Evolutionary conservation across 2,113 vertebrate species (phyloP).

Genomic region (Alligator mississippiensis): DNA sequence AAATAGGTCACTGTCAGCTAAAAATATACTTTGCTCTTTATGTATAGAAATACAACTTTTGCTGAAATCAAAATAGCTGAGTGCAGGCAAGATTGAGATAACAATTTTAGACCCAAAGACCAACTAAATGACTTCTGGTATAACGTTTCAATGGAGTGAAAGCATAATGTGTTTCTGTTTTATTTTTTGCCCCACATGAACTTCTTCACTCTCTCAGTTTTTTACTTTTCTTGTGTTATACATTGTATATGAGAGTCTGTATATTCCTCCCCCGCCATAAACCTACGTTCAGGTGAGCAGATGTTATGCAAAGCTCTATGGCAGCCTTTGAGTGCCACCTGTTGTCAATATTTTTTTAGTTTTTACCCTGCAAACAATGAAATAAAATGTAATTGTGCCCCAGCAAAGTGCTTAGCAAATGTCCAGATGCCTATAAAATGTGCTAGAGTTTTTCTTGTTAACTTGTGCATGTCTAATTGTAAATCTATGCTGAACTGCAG

Average conservation of each 20-base stretch:
- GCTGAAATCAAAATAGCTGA: too few species aligned
- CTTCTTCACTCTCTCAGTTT: neutral
- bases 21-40: neutral
- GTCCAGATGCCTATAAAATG: neutral
- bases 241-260: neutral
- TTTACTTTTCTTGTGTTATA: too few species aligned
- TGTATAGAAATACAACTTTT: neutral
- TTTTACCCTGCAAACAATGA: neutral
- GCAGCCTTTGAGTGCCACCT: neutral
- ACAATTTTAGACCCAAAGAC: too few species aligned
- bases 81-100: too few species aligned
- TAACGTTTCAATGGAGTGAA: too few species aligned
- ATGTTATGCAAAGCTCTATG: neutral
- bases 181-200: neutral
- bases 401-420: neutral
- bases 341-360: neutral
- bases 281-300: neutral
- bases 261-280: neutral
- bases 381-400: neutral
- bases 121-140: too few species aligned
- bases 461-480: neutral
- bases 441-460: neutral
- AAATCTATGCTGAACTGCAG: constrained; percentile 14
- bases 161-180: neutral
- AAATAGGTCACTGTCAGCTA: neutral